Evolutionary conservation across 2,797 vertebrate species (phyloP), one percentile per base, ranked within the genome.

Genomic region (Onychomys torridus): DNA sequence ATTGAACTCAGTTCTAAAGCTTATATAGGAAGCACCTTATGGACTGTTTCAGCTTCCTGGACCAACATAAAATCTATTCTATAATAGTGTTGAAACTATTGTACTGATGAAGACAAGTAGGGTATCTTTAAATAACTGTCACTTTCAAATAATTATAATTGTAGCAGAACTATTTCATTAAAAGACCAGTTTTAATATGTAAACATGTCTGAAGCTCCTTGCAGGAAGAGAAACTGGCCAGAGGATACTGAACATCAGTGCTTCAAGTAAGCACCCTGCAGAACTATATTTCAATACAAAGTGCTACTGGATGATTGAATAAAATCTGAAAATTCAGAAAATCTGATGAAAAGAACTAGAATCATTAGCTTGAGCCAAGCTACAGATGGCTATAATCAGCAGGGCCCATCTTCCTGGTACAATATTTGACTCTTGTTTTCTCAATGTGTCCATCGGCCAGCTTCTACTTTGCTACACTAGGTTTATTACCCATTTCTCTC

Each of bases 261-360:
- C 87, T 93, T 87, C 78, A 78, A 76, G 65, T 85, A n/a, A n/a
- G n/a, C n/a, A 5, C 23, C 52, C 87, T 37, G 91, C 46, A n/a
- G n/a, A n/a, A n/a, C n/a, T n/a, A 89, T 85, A 95, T 91, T 96
- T 76, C 40, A 34, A 89, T 52, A 55, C 12, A n/a, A 89, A 93
- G 40, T 75, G 10, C 49, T 71, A 7, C 59, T 34, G 75, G 23
- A 65, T 75, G 19, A 32, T 16, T 37, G 27, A 67, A 81, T 71
- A 82, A 79, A 91, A 83, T 43, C 6, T 95, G 19, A 91, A 89
- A 93, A 71, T 7, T 87, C 25, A 57, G 46, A 86, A 71, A 75
- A 67, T 4, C 29, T 77, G 25, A 94, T 27, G 11, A 85, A 46
- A 57, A 95, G 27, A 71, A 79, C 29, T 79, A 88, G 71, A 69